These are phyloP conservation scores for Eupithecia dodoneata DNA, from an alignment of 2,888 invertebrate species.

Conservation along the genomic window DNA sequence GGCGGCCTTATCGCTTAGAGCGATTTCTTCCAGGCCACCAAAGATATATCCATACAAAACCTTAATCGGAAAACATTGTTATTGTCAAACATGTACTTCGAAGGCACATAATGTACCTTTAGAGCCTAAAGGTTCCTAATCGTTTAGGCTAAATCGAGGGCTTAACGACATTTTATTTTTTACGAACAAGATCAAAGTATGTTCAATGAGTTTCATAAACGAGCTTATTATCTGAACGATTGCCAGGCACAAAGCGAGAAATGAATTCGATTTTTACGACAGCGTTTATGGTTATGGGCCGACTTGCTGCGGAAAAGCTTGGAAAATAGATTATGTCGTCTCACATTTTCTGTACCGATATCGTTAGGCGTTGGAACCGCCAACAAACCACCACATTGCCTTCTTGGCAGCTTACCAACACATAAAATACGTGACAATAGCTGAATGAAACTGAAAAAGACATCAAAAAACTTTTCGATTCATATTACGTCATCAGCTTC, in stretches of 20 bases:
- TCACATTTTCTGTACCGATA: neutral
- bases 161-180: neutral
- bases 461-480: neutral
- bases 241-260: neutral
- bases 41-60: neutral
- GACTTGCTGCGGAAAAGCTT: neutral
- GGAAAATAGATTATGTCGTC: slow-evolving; percentile 4
- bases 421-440: slow-evolving; percentile 3
- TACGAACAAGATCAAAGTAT: neutral
- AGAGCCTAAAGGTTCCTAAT: neutral
- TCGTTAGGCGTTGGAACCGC: neutral
- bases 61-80: neutral
- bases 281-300: neutral
- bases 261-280: slow-evolving; percentile 3
- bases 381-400: neutral
- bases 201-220: neutral
- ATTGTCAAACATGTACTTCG: neutral
- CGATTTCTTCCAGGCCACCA: too few species aligned
- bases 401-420: slow-evolving; percentile 8
- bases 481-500: neutral
- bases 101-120: neutral
- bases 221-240: slow-evolving; percentile 3
- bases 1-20: too few species aligned
- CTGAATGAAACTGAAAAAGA: neutral
- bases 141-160: neutral